Conservation (phyloP, 2,797 vertebrate species). For the Siniperca scherzeri region DNA sequence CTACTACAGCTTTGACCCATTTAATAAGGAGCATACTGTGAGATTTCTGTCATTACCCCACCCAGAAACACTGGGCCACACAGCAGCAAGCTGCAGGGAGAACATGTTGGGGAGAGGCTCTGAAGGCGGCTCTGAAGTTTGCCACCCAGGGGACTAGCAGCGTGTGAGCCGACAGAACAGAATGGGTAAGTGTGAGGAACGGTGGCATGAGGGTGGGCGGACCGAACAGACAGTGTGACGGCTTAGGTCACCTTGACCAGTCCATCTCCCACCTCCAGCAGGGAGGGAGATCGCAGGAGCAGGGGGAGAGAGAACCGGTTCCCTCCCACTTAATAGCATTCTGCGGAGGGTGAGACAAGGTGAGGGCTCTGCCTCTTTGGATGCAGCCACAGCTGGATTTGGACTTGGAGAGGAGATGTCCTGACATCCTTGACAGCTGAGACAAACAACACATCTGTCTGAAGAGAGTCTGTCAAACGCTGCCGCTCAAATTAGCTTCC, state of each 20-base stretch:
- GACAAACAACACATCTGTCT: conserved; percentile 28
- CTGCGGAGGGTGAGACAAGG: conserved; percentile 39
- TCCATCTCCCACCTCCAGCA: conserved; percentile 56
- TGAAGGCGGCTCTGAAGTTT: conserved; percentile 40
- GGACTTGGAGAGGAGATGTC: conserved; percentile 6
- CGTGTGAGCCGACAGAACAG: conserved; percentile 4
- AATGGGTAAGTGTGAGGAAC: conserved; percentile 41
- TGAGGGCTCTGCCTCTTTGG: conserved; percentile 35
- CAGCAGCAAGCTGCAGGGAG: not conserved
- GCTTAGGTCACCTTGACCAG: conserved; percentile 70
- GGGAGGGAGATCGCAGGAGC: conserved; percentile 24
- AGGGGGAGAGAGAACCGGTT: not conserved
- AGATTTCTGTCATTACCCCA: conserved; percentile 1
- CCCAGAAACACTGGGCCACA: not conserved
- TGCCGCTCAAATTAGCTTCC: conserved; percentile 28
- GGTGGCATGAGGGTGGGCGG: conserved; percentile 17
- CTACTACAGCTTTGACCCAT: conserved; percentile 2
- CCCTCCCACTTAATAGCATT: conserved; percentile 43
- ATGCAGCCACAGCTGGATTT: conserved; percentile 11
- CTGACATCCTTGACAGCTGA: conserved; percentile 21
- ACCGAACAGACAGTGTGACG: conserved; percentile 23
- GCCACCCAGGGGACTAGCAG: conserved; percentile 13
- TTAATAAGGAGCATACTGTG: not conserved
- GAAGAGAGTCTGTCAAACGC: conserved; percentile 4
- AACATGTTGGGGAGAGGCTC: conserved; percentile 4